Evolutionary conservation across 2,797 vertebrate genomes (phyloP), one percentile per base, ranked within the genome.

Genomic region (Alcedo quadribrachys): DNA sequence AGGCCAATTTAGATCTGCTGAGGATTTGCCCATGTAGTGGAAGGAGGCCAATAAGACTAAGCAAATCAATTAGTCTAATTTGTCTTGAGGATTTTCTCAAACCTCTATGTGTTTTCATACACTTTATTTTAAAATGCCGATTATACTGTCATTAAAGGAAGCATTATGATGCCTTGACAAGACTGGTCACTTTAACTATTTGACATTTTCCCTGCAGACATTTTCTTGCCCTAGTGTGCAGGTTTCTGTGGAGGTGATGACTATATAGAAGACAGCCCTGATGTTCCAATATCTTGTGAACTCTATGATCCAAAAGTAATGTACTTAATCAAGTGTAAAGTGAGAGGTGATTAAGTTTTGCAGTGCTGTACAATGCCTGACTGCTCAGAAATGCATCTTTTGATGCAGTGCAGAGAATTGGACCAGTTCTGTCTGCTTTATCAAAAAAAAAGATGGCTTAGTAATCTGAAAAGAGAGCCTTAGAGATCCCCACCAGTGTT

Each of bases 321-420:
- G 85, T 85, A 84, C 67, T 94, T 95, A 96, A 91, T 96, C 95
- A 96, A 95, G 95, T 93, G 95, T 94, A 94, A 96, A 95, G 93
- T 82, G 78, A 93, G 91, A 94, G 80, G 92, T 92, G 95, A 96
- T 96, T 96, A 94, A 96, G 67, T 91, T 94, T 83, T 86, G 82
- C 82, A 40, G 87, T 61, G 67, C 48, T 89, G 85, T 70, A 92
- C 95, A 91, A 95, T 79, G 95, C 95, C 80, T 96, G 92, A 94
- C 87, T 96, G 95, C 91, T 95, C 95, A 92, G 89, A 95, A 96
- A 91, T 74, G 85, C 76, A 89, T 81, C 91, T 95, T 95, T 92
- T 96, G 87, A 96, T 93, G 89, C 92, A 91, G 85, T 93, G 85
- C 87, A 92, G 85, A 86, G 92, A 89, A 95, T 30, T 95, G 93